A percentile compares a stretch with the other conserved stretches of the same genome.
Evolutionary conservation across 2,888 invertebrate species (phyloP).

Genomic region (Mimas tiliae): DNA sequence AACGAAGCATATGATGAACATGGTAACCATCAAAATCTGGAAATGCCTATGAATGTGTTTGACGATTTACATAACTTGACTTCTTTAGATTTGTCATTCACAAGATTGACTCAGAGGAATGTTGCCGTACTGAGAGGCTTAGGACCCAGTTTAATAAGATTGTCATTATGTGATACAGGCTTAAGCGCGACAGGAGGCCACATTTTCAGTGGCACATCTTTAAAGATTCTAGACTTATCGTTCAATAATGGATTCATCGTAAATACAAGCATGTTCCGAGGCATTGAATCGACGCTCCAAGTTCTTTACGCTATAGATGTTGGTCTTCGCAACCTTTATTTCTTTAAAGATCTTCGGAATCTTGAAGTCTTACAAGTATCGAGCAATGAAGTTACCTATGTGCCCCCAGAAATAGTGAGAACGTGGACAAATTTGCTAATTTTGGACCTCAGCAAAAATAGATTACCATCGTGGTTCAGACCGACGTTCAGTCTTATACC

Average conservation of each 20-base stretch:
- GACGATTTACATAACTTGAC: conserved; percentile 45
- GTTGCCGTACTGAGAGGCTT: conserved; percentile 45
- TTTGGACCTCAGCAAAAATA: conserved; percentile 82
- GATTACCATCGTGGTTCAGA: conserved; percentile 83
- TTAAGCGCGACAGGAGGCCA: conserved; percentile 60
- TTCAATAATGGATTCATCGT: conserved; percentile 74
- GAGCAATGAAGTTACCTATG: conserved; percentile 75
- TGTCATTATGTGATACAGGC: conserved; percentile 75
- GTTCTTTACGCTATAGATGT: conserved; percentile 75
- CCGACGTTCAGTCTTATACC: conserved; percentile 65
- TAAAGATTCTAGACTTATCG: conserved; percentile 83
- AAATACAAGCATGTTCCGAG: conserved; percentile 59
- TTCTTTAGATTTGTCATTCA: conserved; percentile 65
- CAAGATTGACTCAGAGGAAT: conserved; percentile 50
- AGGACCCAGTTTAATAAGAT: conserved; percentile 49
- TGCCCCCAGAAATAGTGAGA: conserved; percentile 56
- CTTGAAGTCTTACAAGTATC: conserved; percentile 77
- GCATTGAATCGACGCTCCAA: conserved; percentile 67
- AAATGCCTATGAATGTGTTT: conserved; percentile 46
- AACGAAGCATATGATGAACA: conserved; percentile 53
- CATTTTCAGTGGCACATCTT: conserved; percentile 68
- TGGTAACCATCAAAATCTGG: conserved; percentile 40
- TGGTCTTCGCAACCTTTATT: conserved; percentile 62
- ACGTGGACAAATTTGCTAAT: conserved; percentile 68
- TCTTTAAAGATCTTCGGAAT: conserved; percentile 63